A percentile compares a stretch with the other conserved stretches of the same genome.
These are phyloP conservation scores for Oreochromis tanganicae DNA, from an alignment of 2,113 vertebrate species.

Conservation along the genomic window DNA sequence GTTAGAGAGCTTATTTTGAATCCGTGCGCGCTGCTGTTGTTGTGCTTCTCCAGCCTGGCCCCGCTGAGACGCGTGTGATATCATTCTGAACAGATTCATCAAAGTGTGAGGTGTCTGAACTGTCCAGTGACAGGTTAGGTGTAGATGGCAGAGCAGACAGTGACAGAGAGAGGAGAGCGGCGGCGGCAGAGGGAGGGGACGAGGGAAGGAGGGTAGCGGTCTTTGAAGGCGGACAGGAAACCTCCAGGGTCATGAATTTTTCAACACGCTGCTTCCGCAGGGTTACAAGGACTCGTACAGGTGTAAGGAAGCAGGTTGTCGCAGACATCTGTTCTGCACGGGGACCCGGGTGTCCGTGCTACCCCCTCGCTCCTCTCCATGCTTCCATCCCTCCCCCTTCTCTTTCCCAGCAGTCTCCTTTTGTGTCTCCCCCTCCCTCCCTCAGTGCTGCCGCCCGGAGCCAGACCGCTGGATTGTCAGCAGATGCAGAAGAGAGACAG, in stretches of 20 bases:
- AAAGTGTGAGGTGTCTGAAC: background rate
- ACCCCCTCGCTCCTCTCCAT: background rate
- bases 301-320: slow-evolving; percentile 86
- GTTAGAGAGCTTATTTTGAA: background rate
- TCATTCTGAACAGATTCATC: background rate
- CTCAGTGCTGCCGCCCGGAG: slow-evolving; percentile 58
- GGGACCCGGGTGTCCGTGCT: slow-evolving; percentile 63
- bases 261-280: slow-evolving; percentile 56
- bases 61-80: background rate
- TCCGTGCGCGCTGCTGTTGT: background rate
- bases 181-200: background rate
- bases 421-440: slow-evolving; percentile 29
- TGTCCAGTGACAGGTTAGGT: slow-evolving; percentile 1
- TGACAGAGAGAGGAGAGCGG: background rate
- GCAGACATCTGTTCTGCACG: slow-evolving; percentile 81
- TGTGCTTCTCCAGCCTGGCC: background rate
- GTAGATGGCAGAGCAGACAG: background rate
- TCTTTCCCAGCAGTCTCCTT: background rate
- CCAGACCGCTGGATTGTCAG: slow-evolving; percentile 79
- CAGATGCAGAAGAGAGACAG: slow-evolving; percentile 73
- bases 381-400: background rate
- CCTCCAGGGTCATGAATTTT: slow-evolving; percentile 82
- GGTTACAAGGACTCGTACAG: slow-evolving; percentile 78
- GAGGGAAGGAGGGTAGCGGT: background rate
- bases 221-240: slow-evolving; percentile 76